These are phyloP conservation scores for Theristus sp. DNA, from an alignment of 2,888 invertebrate species.

Conservation along the genomic window DNA sequence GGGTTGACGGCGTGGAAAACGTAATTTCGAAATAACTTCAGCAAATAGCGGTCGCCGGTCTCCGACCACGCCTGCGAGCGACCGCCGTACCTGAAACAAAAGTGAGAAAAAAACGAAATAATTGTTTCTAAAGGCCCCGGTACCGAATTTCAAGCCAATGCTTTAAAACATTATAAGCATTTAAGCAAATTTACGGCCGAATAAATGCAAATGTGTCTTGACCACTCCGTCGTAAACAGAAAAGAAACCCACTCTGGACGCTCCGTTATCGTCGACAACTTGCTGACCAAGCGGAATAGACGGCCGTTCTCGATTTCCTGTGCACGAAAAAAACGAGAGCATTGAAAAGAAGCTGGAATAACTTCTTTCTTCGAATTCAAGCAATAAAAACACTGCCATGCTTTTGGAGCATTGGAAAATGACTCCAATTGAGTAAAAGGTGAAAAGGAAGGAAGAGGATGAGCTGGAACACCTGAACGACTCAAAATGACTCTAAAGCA, in stretches of 20 bases:
- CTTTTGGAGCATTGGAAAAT: no score
- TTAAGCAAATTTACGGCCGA: not conserved
- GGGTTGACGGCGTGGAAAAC: slow-evolving; percentile 73
- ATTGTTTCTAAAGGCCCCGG: no score
- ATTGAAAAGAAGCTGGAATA: no score
- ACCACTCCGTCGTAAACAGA: no score
- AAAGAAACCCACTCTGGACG: slow-evolving; percentile 63
- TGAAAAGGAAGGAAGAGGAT: no score
- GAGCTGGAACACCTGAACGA: no score
- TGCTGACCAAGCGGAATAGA: slow-evolving; percentile 67
- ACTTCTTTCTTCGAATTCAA: no score
- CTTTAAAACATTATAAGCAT: not conserved
- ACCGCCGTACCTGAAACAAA: slow-evolving; percentile 53
- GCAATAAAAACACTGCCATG: no score
- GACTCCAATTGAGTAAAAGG: no score
- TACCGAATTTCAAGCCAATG: no score
- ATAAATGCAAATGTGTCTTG: not conserved
- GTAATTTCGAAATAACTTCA: slow-evolving; percentile 91
- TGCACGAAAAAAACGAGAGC: not conserved
- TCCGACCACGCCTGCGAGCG: slow-evolving; percentile 83
- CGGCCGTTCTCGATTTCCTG: slow-evolving; percentile 82
- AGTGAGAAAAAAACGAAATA: not conserved
- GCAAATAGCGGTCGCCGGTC: slow-evolving; percentile 90
- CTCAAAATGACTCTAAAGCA: no score
- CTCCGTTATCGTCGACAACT: slow-evolving; percentile 82